Conservation (phyloP, 2,797 vertebrate species). For the Channa striata region DNA sequence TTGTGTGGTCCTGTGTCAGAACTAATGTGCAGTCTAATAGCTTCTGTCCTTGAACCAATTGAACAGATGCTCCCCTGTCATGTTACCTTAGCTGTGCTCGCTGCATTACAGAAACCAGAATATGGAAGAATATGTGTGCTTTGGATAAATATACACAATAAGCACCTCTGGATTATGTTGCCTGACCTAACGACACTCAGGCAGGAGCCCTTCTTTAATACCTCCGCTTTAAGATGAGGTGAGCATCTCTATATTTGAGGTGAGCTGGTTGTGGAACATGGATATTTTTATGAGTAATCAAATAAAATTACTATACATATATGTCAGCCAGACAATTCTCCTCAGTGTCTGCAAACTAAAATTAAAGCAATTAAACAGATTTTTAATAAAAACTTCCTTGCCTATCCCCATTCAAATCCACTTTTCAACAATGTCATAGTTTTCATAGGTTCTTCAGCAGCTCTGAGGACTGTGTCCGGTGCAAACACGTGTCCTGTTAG, state of each 20-base stretch:
- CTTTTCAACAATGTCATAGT: background rate
- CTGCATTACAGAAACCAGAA: conserved; percentile 2
- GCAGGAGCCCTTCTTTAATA: conserved; percentile 6
- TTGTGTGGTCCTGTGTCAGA: conserved; percentile 28
- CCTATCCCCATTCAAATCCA: no score
- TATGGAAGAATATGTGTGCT: conserved; percentile 4
- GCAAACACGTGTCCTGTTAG: background rate
- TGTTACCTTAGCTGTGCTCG: conserved; percentile 3
- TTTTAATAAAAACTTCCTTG: no score
- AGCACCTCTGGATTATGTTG: conserved; percentile 18
- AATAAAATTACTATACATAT: background rate
- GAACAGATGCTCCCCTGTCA: conserved; percentile 18
- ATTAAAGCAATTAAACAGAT: no score
- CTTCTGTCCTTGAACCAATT: conserved; percentile 22
- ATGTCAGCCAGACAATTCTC: background rate
- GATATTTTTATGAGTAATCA: conserved; percentile 6
- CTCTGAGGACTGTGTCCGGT: background rate
- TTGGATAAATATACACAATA: conserved; percentile 33
- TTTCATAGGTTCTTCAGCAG: background rate
- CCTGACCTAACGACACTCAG: conserved; percentile 23
- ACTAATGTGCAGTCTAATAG: conserved; percentile 21
- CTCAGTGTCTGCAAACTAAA: no score
- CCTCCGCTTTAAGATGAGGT: conserved; percentile 4
- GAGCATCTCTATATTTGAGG: conserved; percentile 15
- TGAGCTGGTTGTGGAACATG: conserved; percentile 20